Conservation (phyloP, 2,797 vertebrate genomes). For the Oreochromis grahami region DNA sequence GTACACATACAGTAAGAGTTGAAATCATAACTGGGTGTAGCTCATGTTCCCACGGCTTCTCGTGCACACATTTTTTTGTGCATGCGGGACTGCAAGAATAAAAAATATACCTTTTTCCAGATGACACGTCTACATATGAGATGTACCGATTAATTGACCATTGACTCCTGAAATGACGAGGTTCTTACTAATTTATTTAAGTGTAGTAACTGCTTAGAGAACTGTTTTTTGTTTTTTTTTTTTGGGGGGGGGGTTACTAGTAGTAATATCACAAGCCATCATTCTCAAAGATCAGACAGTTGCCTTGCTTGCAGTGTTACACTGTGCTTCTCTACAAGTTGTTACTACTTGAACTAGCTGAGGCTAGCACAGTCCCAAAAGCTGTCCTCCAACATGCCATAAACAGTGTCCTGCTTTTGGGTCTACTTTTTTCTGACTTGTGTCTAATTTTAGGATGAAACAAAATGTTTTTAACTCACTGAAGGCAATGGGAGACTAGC, state of each 20-base stretch:
- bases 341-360: not conserved
- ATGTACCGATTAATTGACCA: not conserved
- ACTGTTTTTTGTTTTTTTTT: not conserved
- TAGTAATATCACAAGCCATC: not conserved
- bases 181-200: not conserved
- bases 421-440: not conserved
- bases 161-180: not conserved
- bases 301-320: not conserved
- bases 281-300: not conserved
- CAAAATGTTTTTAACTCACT: not conserved
- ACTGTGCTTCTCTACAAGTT: not conserved
- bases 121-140: not conserved
- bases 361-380: not conserved
- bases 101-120: not conserved
- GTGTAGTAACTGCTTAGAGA: not conserved
- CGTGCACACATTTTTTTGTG: not conserved
- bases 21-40: not conserved
- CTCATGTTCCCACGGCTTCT: not conserved
- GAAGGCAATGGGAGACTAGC: not conserved
- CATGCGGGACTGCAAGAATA: not conserved
- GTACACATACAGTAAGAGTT: not conserved
- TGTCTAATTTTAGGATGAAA: not conserved
- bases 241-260: fast-evolving
- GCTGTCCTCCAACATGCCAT: not conserved
- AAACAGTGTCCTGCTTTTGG: not conserved